Evolutionary conservation across 2,113 vertebrate species (phyloP).

Genomic region (Gulo gulo): DNA sequence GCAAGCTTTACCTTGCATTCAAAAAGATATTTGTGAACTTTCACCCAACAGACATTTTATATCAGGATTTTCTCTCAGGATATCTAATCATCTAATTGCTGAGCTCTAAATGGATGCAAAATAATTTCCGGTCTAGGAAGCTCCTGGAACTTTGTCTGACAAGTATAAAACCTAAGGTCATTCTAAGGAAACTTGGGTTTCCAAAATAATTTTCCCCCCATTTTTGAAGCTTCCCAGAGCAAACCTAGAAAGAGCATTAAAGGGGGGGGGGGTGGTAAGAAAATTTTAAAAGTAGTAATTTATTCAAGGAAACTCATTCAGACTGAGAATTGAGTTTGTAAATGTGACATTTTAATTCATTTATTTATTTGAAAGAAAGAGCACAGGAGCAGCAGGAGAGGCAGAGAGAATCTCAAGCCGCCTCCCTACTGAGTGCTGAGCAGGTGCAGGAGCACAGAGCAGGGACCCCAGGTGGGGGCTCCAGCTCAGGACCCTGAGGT

Average conservation of each 20-base stretch:
- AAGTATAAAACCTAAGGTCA: neutral
- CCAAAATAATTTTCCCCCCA: neutral
- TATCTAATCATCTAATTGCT: neutral
- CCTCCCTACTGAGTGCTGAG: neutral
- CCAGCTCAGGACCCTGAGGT: neutral
- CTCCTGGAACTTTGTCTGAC: neutral
- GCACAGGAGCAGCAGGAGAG: neutral
- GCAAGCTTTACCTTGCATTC: neutral
- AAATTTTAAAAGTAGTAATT: neutral
- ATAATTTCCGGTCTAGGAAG: neutral
- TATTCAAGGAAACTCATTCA: neutral
- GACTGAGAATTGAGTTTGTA: neutral
- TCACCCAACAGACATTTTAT: neutral
- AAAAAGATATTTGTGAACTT: constrained; percentile 4
- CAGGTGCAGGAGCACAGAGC: neutral
- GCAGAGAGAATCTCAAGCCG: neutral
- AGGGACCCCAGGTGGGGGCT: neutral
- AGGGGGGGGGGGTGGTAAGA: neutral
- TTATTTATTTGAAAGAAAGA: neutral
- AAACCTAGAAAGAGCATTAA: neutral
- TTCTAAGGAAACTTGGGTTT: neutral
- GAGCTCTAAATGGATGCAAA: neutral
- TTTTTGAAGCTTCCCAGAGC: neutral
- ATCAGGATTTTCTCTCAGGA: neutral
- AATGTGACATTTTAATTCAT: constrained; percentile 21